phyloP scores from a whole-genome alignment of 1,140 invertebrate species.

The Neodiprion pinetum region DNA sequence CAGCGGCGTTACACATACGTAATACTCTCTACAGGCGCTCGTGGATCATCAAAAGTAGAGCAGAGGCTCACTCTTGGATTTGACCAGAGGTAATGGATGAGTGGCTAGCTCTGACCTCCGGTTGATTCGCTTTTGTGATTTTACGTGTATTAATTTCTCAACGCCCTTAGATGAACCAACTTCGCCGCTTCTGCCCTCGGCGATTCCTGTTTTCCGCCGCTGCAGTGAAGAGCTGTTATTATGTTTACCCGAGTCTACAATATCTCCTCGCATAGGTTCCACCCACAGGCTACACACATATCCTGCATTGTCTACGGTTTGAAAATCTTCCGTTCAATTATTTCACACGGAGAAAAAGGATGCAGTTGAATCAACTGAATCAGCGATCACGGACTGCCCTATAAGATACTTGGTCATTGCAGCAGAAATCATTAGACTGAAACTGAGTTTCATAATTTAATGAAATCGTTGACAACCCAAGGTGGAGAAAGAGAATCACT shows the following conservation, averaged over 20 bases:
- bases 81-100: too few relatives aligned
- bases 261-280: too few relatives aligned
- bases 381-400: background rate
- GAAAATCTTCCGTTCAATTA: background rate
- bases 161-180: background rate
- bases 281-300: too few relatives aligned
- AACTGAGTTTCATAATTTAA: too few relatives aligned
- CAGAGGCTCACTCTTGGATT: too few relatives aligned
- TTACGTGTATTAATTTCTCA: constrained; percentile 6
- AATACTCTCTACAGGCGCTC: too few relatives aligned
- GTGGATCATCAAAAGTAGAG: too few relatives aligned
- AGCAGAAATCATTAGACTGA: background rate
- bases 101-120: background rate
- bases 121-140: background rate
- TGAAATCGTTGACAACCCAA: too few relatives aligned
- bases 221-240: background rate
- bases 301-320: background rate
- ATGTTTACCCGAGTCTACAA: background rate
- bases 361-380: background rate
- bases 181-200: background rate
- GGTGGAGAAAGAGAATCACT: too few relatives aligned
- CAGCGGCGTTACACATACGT: too few relatives aligned
- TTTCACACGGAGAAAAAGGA: background rate
- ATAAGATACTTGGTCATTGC: too few relatives aligned
- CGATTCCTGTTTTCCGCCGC: background rate